Conservation (phyloP, 2,888 invertebrate genomes). For the Aporophyla lueneburgensis region DNA sequence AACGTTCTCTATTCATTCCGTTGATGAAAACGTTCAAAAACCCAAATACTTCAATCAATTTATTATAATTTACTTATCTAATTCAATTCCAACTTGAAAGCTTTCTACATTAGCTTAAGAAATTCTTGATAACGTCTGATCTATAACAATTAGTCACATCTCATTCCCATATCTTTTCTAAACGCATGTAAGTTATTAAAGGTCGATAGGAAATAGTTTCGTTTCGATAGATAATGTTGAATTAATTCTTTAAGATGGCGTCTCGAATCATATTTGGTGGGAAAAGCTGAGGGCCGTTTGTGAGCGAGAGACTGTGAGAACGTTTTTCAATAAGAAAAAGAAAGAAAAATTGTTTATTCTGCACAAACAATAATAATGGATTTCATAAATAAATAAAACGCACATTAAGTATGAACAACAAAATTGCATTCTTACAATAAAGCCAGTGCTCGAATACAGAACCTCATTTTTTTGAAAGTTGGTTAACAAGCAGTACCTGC, state of each 20-base stretch:
- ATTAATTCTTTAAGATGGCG: constrained; percentile 52
- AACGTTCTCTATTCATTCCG: background rate
- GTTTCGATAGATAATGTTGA: constrained; percentile 52
- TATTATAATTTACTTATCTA: constrained; percentile 38
- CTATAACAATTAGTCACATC: constrained; percentile 51
- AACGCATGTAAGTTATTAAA: constrained; percentile 33
- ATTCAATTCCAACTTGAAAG: constrained; percentile 43
- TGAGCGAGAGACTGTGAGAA: constrained; percentile 23
- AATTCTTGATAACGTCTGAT: constrained; percentile 37
- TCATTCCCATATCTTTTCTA: constrained; percentile 34
- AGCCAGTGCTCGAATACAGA: too few relatives aligned
- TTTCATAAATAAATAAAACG: too few relatives aligned
- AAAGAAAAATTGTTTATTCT: too few relatives aligned
- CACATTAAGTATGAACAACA: too few relatives aligned
- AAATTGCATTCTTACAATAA: too few relatives aligned
- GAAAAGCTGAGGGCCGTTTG: constrained; percentile 16
- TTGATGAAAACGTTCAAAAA: constrained; percentile 26
- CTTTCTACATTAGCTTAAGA: constrained; percentile 28
- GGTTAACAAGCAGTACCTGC: too few relatives aligned
- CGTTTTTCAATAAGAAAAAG: background rate
- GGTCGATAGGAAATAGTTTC: constrained; percentile 45
- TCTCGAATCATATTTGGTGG: constrained; percentile 50
- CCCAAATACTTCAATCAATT: constrained; percentile 37
- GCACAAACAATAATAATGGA: too few relatives aligned
- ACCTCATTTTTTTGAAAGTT: too few relatives aligned